Percentiles rank a stretch among this genome's conserved stretches.
Evolutionary conservation across 2,113 vertebrate species (phyloP).

Genomic region (Microcebus ravelobensis): DNA sequence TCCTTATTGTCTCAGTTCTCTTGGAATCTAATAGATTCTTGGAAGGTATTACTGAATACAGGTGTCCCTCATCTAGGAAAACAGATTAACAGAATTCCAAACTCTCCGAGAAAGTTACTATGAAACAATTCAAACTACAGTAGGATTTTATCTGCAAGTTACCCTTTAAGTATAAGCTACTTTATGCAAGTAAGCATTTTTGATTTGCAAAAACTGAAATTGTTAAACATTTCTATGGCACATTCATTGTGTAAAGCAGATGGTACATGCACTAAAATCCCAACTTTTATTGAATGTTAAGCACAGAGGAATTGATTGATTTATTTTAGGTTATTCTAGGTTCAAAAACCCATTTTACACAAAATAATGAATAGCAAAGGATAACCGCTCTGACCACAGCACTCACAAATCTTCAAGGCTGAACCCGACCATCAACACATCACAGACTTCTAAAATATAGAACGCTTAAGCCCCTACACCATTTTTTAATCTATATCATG

Average conservation of each 20-base stretch:
- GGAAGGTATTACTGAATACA: constrained; percentile 24
- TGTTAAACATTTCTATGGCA: neutral
- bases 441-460: neutral
- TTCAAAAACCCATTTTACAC: neutral
- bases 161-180: neutral
- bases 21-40: neutral
- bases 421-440: neutral
- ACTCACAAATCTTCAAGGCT: neutral
- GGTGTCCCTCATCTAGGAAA: constrained; percentile 25
- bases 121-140: neutral
- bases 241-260: constrained; percentile 17
- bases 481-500: constrained; percentile 31
- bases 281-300: neutral
- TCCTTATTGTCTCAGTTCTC: neutral
- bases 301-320: neutral
- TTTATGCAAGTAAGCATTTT: neutral
- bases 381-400: neutral
- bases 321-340: neutral
- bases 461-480: neutral
- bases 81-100: constrained; percentile 21
- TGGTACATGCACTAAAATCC: constrained; percentile 1
- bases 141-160: neutral
- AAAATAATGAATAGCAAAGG: constrained; percentile 32
- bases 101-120: neutral
- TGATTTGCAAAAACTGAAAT: constrained; percentile 41